Conservation (phyloP, 2,113 vertebrate species). For the Cyrtonyx montezumae region DNA sequence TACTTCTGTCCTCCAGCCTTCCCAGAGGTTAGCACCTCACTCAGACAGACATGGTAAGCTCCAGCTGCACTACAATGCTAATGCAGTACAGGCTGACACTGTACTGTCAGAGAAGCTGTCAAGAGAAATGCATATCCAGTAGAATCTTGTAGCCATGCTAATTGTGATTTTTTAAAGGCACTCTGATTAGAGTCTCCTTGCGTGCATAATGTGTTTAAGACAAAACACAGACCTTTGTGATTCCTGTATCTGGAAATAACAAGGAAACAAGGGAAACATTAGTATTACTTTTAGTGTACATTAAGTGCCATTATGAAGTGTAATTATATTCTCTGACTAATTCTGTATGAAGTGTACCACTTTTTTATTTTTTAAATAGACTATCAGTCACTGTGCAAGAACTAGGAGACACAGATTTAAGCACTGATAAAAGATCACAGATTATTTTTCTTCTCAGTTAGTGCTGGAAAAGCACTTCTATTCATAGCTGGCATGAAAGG, state of each 20-base stretch:
- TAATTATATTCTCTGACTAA: conserved; percentile 11
- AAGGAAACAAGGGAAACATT: neutral
- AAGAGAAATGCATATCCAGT: neutral
- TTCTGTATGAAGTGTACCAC: neutral
- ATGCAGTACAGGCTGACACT: neutral
- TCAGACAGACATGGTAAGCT: neutral
- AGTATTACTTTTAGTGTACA: neutral
- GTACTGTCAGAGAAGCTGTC: neutral
- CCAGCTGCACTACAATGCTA: neutral
- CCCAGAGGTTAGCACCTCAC: neutral
- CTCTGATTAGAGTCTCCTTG: neutral
- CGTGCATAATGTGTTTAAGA: neutral
- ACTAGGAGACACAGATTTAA: neutral
- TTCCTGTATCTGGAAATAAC: neutral
- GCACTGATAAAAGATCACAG: conserved; percentile 39
- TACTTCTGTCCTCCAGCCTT: neutral
- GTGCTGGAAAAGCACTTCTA: conserved; percentile 27
- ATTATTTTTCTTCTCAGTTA: conserved; percentile 10
- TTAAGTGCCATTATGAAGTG: neutral
- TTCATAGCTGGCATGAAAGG: conserved; percentile 43
- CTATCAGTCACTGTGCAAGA: neutral
- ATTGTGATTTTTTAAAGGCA: conserved; percentile 18
- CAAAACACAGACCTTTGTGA: conserved; percentile 1
- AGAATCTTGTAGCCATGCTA: neutral
- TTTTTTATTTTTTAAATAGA: neutral